phyloP scores from a whole-genome alignment of 2,113 vertebrate species.

The Clarias gariepinus region DNA sequence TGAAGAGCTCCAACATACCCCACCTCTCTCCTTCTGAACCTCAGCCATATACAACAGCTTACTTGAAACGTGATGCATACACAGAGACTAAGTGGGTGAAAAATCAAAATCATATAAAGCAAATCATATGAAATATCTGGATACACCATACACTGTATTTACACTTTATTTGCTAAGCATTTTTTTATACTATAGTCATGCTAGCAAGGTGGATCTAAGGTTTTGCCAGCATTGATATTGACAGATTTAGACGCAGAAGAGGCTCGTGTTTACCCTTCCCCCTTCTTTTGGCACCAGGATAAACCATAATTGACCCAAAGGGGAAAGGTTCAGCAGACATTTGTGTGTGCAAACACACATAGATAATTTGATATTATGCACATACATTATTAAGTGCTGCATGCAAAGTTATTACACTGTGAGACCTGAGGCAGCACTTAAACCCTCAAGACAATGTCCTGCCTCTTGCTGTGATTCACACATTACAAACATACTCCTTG shows the following conservation, averaged over 20 bases:
- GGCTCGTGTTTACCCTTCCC: not conserved
- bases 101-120: not conserved
- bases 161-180: too few relatives aligned
- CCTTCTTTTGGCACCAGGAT: not conserved
- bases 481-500: not conserved
- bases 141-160: not conserved
- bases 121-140: not conserved
- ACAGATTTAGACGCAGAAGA: not conserved
- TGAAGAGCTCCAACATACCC: constrained; percentile 45
- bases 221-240: constrained; percentile 10
- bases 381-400: constrained; percentile 3
- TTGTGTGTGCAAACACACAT: not conserved
- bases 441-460: not conserved
- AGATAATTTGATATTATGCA: not conserved
- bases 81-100: constrained; percentile 28
- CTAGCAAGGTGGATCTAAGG: not conserved
- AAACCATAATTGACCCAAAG: constrained; percentile 39
- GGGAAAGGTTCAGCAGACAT: not conserved
- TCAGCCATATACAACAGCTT: constrained; percentile 16
- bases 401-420: not conserved
- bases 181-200: too few relatives aligned
- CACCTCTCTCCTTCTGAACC: constrained; percentile 20
- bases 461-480: not conserved
- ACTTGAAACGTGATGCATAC: constrained; percentile 7
- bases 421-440: constrained; percentile 8